A percentile compares a stretch with the other conserved stretches of the same genome.
phyloP scores from a whole-genome alignment of 1,140 invertebrate genomes.

The Phenacoccus solenopsis region DNA sequence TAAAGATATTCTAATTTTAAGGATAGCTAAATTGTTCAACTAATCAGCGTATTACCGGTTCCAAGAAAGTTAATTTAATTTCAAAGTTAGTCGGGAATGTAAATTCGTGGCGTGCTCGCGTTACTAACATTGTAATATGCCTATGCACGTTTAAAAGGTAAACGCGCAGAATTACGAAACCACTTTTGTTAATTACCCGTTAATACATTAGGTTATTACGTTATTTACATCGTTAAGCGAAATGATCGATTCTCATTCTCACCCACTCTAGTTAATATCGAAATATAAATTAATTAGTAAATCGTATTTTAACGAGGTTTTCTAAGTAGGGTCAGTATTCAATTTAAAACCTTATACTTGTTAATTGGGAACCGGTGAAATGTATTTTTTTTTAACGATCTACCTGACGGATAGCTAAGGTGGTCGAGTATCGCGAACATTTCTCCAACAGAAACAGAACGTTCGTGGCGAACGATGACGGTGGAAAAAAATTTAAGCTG shows the following conservation, averaged over 20 bases:
- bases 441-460: too few relatives aligned
- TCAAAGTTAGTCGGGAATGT: not conserved
- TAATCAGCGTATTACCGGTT: not conserved
- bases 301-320: not conserved
- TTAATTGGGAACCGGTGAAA: too few relatives aligned
- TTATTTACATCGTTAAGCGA: not conserved
- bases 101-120: not conserved
- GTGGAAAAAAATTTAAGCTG: too few relatives aligned
- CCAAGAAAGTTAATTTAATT: not conserved
- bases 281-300: not conserved
- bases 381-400: too few relatives aligned
- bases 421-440: too few relatives aligned
- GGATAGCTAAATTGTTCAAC: not conserved
- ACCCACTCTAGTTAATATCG: not conserved
- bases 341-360: too few relatives aligned
- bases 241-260: not conserved
- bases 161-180: not conserved
- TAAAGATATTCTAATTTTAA: constrained; percentile 4
- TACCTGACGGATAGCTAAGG: too few relatives aligned
- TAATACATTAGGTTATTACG: not conserved
- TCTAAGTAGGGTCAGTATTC: not conserved
- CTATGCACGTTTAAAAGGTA: not conserved
- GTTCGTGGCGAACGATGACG: too few relatives aligned
- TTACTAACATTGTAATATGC: not conserved
- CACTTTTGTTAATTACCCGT: not conserved